Evolutionary conservation across 2,888 invertebrate genomes (phyloP).

Genomic region (Trissonchulus latispiculum): DNA sequence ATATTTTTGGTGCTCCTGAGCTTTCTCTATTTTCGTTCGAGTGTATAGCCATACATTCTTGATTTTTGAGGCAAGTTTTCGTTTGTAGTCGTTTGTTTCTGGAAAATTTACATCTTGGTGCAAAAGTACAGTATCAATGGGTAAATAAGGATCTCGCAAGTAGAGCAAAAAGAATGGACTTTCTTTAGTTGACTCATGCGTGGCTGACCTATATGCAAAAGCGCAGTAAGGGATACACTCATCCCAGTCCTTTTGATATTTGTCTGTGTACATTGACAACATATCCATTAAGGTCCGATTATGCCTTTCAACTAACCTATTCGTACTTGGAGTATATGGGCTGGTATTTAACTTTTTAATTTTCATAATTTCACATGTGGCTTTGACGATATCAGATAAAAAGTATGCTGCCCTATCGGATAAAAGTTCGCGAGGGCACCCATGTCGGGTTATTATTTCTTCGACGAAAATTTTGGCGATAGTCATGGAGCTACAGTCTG

Average conservation of each 20-base stretch:
- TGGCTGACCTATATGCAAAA: slow-evolving; percentile 30
- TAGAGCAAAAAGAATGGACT: not conserved
- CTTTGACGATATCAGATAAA: slow-evolving; percentile 23
- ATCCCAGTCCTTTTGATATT: slow-evolving; percentile 34
- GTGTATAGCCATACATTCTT: not conserved
- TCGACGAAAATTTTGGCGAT: slow-evolving; percentile 33
- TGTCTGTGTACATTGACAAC: slow-evolving; percentile 30
- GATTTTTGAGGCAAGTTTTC: not conserved
- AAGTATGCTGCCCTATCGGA: slow-evolving; percentile 35
- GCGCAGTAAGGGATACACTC: slow-evolving; percentile 27
- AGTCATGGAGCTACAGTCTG: slow-evolving; percentile 36
- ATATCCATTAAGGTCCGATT: slow-evolving; percentile 30
- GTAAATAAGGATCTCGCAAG: not conserved
- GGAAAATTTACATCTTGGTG: not conserved
- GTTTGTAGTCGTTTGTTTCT: not conserved
- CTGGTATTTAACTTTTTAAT: slow-evolving; percentile 26
- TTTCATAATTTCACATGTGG: slow-evolving; percentile 25
- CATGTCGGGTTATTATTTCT: slow-evolving; percentile 29
- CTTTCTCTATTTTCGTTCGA: not conserved
- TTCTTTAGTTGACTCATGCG: not conserved
- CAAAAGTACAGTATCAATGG: not conserved
- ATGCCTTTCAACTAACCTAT: slow-evolving; percentile 34
- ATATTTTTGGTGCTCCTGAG: not conserved
- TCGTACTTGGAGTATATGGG: slow-evolving; percentile 28
- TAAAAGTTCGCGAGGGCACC: slow-evolving; percentile 29